Percentiles rank a stretch among this genome's conserved stretches.
Evolutionary conservation across 1,140 invertebrate species (phyloP).

Genomic region (Orussus abietinus): DNA sequence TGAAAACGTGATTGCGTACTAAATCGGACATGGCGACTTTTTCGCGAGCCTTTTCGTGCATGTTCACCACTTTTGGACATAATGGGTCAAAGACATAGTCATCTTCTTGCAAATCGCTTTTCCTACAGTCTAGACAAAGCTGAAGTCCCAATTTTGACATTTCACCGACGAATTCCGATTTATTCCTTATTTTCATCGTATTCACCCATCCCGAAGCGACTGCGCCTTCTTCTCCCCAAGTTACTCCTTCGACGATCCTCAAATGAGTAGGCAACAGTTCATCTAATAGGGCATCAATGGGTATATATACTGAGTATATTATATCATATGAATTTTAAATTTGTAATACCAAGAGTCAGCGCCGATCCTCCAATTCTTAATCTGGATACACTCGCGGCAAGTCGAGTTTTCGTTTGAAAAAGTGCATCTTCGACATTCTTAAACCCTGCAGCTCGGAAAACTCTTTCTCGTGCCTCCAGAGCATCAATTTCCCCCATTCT

Average conservation of each 20-base stretch:
- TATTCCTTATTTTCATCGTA: slow-evolving; percentile 54
- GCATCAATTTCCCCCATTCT: slow-evolving; percentile 40
- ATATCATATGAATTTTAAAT: slow-evolving; percentile 7
- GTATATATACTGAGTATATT: slow-evolving; percentile 8
- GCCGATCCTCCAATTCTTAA: slow-evolving; percentile 68
- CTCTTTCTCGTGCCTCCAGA: slow-evolving; percentile 32
- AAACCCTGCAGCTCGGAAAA: slow-evolving; percentile 51
- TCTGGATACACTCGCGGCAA: slow-evolving; percentile 67
- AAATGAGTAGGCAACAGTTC: slow-evolving; percentile 66
- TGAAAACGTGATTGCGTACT: slow-evolving; percentile 58
- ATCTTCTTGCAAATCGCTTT: slow-evolving; percentile 27
- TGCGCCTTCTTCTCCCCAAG: slow-evolving; percentile 57
- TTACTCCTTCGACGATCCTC: slow-evolving; percentile 59
- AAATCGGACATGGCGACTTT: slow-evolving; percentile 58
- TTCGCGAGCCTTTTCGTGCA: slow-evolving; percentile 59
- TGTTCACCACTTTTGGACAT: slow-evolving; percentile 67
- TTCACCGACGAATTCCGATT: slow-evolving; percentile 32
- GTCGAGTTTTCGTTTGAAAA: slow-evolving; percentile 59
- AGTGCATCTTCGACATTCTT: slow-evolving; percentile 58
- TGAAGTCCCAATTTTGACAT: slow-evolving; percentile 38
- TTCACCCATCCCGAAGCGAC: slow-evolving; percentile 74
- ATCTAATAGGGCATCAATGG: slow-evolving; percentile 41
- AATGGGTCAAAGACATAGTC: slow-evolving; percentile 56
- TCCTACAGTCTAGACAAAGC: slow-evolving; percentile 16
- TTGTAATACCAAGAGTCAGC: slow-evolving; percentile 38